A percentile compares a stretch with the other conserved stretches of the same genome.
These are phyloP conservation scores for Ciconia boyciana DNA, from an alignment of 2,113 vertebrate species.

Conservation along the genomic window DNA sequence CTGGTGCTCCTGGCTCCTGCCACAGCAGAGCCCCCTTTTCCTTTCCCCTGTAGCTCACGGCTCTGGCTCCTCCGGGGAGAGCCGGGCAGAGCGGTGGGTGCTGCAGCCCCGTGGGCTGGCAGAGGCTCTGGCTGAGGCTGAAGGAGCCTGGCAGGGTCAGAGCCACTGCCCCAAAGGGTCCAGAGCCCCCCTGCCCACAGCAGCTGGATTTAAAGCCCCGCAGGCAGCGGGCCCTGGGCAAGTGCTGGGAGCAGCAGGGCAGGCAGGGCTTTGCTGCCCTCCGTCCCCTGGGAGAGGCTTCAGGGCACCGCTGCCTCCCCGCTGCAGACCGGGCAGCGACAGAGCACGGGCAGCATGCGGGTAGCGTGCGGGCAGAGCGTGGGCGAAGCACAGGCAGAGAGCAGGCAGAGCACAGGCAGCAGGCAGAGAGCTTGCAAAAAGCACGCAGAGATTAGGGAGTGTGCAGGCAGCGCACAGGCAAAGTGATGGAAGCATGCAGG, in stretches of 20 bases:
- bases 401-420: background rate
- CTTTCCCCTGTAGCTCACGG: background rate
- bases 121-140: background rate
- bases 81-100: background rate
- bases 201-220: background rate
- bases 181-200: background rate
- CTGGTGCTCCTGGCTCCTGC: fast-evolving
- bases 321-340: background rate
- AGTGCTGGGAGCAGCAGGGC: background rate
- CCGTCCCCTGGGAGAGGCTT: background rate
- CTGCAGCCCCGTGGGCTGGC: background rate
- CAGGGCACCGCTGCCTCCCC: background rate
- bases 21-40: background rate
- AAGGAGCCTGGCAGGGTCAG: background rate
- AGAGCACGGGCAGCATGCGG: background rate
- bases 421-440: background rate
- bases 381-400: background rate
- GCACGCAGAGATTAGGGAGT: too few species aligned
- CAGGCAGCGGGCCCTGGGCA: background rate
- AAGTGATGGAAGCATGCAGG: background rate
- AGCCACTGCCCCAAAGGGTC: background rate
- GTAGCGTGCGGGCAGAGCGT: background rate
- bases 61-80: background rate
- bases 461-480: background rate
- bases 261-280: background rate